Evolutionary conservation across 2,888 invertebrate genomes (phyloP), one percentile per base, ranked within the genome.

Genomic region (Malacosoma neustria): DNA sequence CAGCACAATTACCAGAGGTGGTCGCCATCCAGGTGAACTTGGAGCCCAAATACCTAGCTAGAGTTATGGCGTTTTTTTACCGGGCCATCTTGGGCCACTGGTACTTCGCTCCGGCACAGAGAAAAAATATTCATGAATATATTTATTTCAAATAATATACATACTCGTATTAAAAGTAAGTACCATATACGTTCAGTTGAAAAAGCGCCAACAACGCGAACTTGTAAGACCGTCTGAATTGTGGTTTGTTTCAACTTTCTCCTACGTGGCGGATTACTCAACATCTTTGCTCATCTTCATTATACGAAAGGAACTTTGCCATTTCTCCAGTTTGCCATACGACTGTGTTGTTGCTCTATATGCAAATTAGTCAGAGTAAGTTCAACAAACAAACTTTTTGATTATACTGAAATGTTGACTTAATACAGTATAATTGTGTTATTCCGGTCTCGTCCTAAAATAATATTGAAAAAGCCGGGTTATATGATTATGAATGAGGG

Each of bases 201-300:
- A 62, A 56, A 55, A 50, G 51, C 45, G 49, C 38, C 35, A 58
- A 61, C 54, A 59, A 59, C n/a, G 56, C 49, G 44, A 49, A 56
- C 46, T 60, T 52, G 34, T 35, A 33, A 46, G 46, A 41, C 43
- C 29, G 35, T 40, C 42, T 44, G 40, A 56, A 53, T 48, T 66
- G 72, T 41, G 75, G 76, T 68, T 72, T 61, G 61, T 63, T 46
- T 51, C 54, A 76, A 80, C 73, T 80, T 81, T 63, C 49, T 51
- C 53, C 57, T 59, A 60, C 62, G 71, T 62, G 60, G 62, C 57
- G 73, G 79, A 80, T 80, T 76, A 77, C 65, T 58, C 49, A 51
- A 61, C 72, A 67, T 66, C 70, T 67, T 65, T 61, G 54, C 75
- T 64, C 79, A 67, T 75, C 76, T 80, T 80, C 80, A 80, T 84